A percentile compares a stretch with the other conserved stretches of the same genome.
Evolutionary conservation across 2,797 vertebrate species (phyloP).

Genomic region (Siniperca undulata): DNA sequence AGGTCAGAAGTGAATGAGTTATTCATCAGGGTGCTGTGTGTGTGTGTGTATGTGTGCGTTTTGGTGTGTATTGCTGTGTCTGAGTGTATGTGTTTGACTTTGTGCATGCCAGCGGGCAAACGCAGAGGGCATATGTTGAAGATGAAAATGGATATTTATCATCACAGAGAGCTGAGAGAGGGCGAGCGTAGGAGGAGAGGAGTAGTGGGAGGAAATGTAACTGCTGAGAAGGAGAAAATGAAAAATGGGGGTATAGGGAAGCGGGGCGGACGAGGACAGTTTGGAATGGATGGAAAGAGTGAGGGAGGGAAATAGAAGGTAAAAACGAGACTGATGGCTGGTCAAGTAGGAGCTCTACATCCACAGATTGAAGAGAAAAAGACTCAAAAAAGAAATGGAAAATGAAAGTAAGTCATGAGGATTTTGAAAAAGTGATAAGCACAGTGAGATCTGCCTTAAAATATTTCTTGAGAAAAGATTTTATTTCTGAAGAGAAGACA

Average conservation of each 20-base stretch:
- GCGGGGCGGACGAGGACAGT: not conserved
- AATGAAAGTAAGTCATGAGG: constrained; percentile 21
- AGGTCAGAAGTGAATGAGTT: constrained; percentile 81
- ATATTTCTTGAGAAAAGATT: constrained; percentile 59
- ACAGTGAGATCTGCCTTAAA: constrained; percentile 44
- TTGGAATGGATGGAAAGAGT: constrained; percentile 26
- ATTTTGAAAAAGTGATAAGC: constrained; percentile 46
- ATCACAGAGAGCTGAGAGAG: constrained; percentile 64
- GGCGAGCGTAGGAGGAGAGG: constrained; percentile 51
- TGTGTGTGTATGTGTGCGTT: constrained; percentile 29
- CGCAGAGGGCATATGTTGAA: constrained; percentile 80
- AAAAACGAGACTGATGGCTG: constrained; percentile 15
- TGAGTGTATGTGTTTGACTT: constrained; percentile 61
- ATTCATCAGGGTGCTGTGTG: constrained; percentile 68
- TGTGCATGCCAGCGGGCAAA: constrained; percentile 70
- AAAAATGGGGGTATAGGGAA: constrained; percentile 36
- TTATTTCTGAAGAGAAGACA: constrained; percentile 70
- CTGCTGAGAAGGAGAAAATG: constrained; percentile 57
- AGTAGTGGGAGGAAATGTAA: constrained; percentile 47
- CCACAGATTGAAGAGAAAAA: constrained; percentile 5
- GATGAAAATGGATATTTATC: constrained; percentile 86
- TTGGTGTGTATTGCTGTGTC: constrained; percentile 30
- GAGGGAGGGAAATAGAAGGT: constrained; percentile 2
- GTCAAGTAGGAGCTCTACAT: constrained; percentile 30
- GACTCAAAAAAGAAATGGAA: not conserved